These are phyloP conservation scores for Dioctria rufipes DNA, from an alignment of 2,888 invertebrate species.

Conservation along the genomic window DNA sequence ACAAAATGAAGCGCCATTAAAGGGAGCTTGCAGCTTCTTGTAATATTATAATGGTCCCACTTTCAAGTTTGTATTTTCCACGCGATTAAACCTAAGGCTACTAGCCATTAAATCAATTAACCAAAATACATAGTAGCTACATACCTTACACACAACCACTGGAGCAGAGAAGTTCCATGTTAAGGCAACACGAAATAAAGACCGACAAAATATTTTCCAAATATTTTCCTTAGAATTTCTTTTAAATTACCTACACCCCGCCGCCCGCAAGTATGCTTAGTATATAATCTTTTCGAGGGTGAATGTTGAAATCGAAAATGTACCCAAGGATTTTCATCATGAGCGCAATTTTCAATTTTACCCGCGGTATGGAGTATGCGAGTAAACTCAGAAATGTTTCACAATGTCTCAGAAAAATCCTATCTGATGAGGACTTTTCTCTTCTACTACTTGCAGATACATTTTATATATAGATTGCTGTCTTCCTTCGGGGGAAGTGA, in stretches of 20 bases:
- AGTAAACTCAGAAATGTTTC: conserved; percentile 14
- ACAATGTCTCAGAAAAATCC: conserved; percentile 5
- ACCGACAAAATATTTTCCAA: conserved; percentile 19
- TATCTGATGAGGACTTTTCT: neutral
- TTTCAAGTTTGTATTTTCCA: conserved; percentile 33
- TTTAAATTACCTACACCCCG: neutral
- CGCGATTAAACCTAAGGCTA: conserved; percentile 8
- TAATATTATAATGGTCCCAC: neutral
- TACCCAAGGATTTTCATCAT: conserved; percentile 31
- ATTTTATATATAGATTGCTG: too few relatives aligned
- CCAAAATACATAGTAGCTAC: conserved; percentile 6
- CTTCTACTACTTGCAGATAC: neutral
- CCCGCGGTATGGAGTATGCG: neutral
- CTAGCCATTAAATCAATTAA: conserved; percentile 29
- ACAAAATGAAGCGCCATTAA: neutral
- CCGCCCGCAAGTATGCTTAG: conserved; percentile 5
- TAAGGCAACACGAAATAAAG: conserved; percentile 7
- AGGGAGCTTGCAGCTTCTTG: neutral
- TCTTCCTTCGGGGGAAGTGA: too few relatives aligned
- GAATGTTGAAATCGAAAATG: neutral
- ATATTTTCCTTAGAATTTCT: conserved; percentile 38
- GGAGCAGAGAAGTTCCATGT: neutral
- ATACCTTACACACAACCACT: neutral
- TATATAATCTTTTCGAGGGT: neutral
- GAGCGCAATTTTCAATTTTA: conserved; percentile 32